Conservation (phyloP, 1,140 invertebrate species). For the Meloidogyne floridensis region DNA sequence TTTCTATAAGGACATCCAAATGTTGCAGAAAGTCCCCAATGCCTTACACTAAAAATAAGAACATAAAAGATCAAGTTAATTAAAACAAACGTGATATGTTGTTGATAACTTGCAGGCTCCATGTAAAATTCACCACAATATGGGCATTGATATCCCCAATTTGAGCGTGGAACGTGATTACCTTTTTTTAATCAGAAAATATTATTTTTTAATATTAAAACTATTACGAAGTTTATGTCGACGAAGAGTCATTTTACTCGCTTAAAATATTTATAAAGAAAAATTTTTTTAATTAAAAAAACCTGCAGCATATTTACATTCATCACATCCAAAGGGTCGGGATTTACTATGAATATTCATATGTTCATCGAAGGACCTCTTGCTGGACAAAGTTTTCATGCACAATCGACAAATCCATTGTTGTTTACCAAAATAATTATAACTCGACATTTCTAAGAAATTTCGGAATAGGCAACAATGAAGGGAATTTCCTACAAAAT, state of each 20-base stretch:
- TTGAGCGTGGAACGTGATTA: conserved; percentile 46
- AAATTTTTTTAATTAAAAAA: neutral
- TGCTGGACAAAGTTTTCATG: conserved; percentile 59
- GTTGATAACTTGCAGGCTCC: conserved; percentile 65
- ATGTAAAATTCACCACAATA: conserved; percentile 61
- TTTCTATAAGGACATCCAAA: conserved; percentile 56
- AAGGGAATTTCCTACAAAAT: too few species aligned
- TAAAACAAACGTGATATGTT: conserved; percentile 54
- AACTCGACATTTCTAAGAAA: neutral
- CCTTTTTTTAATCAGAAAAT: neutral
- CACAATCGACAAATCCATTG: conserved; percentile 43
- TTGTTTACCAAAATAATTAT: conserved; percentile 10
- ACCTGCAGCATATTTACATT: conserved; percentile 64
- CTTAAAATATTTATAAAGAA: conserved; percentile 44
- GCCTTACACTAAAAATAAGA: conserved; percentile 39
- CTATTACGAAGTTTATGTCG: conserved; percentile 58
- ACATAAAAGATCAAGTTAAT: neutral
- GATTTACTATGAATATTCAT: conserved; percentile 50
- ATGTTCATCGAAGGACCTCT: conserved; percentile 61
- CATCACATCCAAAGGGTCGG: conserved; percentile 59
- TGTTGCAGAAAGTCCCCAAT: conserved; percentile 57
- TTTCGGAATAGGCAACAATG: too few species aligned
- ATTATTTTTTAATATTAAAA: neutral
- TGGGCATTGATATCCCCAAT: conserved; percentile 63
- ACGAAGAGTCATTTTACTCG: conserved; percentile 64